Evolutionary conservation across 2,113 vertebrate species (phyloP), one percentile per base, ranked within the genome.

Genomic region (Leptodactylus fuscus): DNA sequence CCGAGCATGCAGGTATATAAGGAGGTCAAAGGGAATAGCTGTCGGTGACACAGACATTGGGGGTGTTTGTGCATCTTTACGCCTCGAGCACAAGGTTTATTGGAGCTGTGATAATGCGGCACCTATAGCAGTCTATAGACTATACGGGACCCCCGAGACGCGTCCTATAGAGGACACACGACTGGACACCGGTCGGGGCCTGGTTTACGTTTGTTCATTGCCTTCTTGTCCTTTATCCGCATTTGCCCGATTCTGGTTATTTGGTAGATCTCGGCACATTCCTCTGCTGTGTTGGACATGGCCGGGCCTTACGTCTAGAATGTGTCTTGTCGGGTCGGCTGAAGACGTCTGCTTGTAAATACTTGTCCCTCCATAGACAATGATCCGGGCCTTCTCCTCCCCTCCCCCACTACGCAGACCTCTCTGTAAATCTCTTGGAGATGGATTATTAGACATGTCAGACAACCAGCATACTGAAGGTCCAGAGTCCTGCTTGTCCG

Each of bases 351-450:
- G 36, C 83, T 53, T 85, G 83, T 80, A 80, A 44, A 51, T 69
- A 85, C 83, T 71, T 85, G 83, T 55, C 46, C 24, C 12, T 38
- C 49, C 32, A 16, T 41, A 85, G 83, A 85, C 75, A 85, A 85
- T 79, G 15, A 79, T 22, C 60, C 13, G 46, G 51, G 38, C 71
- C 49, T 34, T 1, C 55, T 22, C 53, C 24, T 48, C 12, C 53
- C 82, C 24, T 69, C 12, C 53, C 71, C 36, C 62, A 44, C 70
- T 38, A 9, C 38, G 34, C n/a, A 41, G 32, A 58, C 51, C 55
- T 69, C 73, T 74, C 81, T 83, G 81, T 67, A 73, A 71, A 83
- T 44, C 32, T 27, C 69, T 62, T 18, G 46, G 48, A 76, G 44
- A 48, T 76, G 44, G 55, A 82, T 51, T 83, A 53, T 83, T 74